Evolutionary conservation across 53 echinoderm and acorn worm genomes (phyloP).

Genomic region (Hippasteria phrygiana): DNA sequence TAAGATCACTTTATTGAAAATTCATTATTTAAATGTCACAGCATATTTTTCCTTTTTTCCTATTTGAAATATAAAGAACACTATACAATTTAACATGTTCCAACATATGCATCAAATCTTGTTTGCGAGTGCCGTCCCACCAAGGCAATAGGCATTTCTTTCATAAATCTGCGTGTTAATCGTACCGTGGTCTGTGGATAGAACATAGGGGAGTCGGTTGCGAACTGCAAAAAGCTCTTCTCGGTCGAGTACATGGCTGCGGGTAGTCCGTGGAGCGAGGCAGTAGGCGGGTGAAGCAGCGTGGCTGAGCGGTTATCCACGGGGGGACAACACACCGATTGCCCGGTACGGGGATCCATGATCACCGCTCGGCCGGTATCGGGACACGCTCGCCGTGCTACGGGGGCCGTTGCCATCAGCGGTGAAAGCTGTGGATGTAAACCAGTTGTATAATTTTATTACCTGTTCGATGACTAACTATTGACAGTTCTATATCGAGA

Average conservation of each 20-base stretch:
- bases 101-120: too few species aligned
- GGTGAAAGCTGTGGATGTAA: conserved; percentile 26
- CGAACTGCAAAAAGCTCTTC: conserved; percentile 70
- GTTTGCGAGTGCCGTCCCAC: too few species aligned
- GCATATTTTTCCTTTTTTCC: too few species aligned
- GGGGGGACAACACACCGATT: conserved; percentile 81
- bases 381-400: background rate
- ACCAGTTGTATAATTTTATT: background rate
- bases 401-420: conserved; percentile 25
- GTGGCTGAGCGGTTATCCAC: conserved; percentile 77
- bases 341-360: conserved; percentile 59
- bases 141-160: too few species aligned
- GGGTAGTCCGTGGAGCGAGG: conserved; percentile 74
- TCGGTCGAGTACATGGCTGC: conserved; percentile 76
- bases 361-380: conserved; percentile 57
- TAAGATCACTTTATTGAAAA: too few species aligned
- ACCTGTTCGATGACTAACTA: background rate
- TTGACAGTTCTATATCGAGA: background rate
- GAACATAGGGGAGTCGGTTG: conserved; percentile 74
- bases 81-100: too few species aligned
- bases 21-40: too few species aligned
- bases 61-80: too few species aligned
- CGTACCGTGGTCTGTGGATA: conserved; percentile 85
- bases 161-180: background rate
- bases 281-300: conserved; percentile 64